phyloP scores from a whole-genome alignment of 2,797 vertebrate species.

The Coracias cyanogaster region DNA sequence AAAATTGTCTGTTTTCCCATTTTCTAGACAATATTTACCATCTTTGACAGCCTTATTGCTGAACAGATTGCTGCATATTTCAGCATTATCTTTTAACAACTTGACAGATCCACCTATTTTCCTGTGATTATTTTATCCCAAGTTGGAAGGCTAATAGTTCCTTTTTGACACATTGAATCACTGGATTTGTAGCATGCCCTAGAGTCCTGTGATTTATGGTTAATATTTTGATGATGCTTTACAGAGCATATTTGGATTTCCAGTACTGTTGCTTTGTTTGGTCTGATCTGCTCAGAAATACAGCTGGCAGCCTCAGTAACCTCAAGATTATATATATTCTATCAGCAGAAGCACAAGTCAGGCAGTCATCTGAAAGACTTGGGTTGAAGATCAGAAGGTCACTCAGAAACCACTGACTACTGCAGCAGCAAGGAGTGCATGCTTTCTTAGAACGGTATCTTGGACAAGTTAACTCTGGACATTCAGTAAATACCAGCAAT shows the following conservation, averaged over 20 bases:
- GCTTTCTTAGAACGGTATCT: not conserved
- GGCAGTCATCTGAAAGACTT: not conserved
- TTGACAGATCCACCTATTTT: slow-evolving; percentile 72
- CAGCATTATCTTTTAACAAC: slow-evolving; percentile 70
- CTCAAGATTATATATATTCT: not conserved
- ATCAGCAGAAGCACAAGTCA: not conserved
- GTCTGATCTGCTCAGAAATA: not conserved
- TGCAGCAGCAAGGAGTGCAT: not conserved
- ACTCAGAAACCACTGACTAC: not conserved
- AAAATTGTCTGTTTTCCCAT: slow-evolving; percentile 14
- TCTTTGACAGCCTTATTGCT: slow-evolving; percentile 48
- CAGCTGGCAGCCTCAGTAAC: not conserved
- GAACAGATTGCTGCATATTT: slow-evolving; percentile 60
- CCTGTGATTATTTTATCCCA: slow-evolving; percentile 65
- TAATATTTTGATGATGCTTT: slow-evolving; percentile 5
- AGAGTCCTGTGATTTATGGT: slow-evolving; percentile 37
- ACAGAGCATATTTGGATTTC: not conserved
- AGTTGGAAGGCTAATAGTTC: slow-evolving; percentile 47
- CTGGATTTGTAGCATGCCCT: slow-evolving; percentile 27
- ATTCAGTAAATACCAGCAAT: not conserved
- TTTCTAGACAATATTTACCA: slow-evolving; percentile 67
- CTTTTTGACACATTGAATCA: slow-evolving; percentile 46
- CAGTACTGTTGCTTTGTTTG: not conserved
- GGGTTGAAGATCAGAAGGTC: not conserved
- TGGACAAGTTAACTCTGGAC: not conserved